Percentiles rank a stretch among this genome's conserved stretches.
phyloP scores from a whole-genome alignment of 2,113 vertebrate genomes.

The Ivindomyrus marchei region DNA sequence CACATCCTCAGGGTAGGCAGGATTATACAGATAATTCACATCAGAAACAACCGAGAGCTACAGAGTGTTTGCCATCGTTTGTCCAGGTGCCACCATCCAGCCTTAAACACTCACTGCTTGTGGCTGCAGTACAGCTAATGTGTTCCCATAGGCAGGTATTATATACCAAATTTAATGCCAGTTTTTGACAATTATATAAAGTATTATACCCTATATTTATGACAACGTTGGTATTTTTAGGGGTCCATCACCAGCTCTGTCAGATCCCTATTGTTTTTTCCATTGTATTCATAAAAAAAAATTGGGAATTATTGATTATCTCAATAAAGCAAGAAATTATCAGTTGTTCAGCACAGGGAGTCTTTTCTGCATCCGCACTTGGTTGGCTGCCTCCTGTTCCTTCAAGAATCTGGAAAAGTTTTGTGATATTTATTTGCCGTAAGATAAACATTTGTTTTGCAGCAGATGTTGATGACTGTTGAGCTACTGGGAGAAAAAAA shows the following conservation, averaged over 20 bases:
- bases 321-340: background rate
- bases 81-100: background rate
- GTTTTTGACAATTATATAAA: background rate
- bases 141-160: background rate
- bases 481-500: background rate
- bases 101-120: background rate
- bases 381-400: background rate
- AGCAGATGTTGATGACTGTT: background rate
- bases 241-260: background rate
- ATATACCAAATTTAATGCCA: background rate
- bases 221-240: background rate
- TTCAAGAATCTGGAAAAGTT: background rate
- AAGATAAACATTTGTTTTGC: background rate
- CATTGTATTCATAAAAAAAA: background rate
- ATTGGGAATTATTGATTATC: background rate
- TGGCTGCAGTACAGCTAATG: background rate
- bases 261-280: background rate
- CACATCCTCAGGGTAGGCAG: constrained; percentile 33
- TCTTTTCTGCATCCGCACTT: background rate
- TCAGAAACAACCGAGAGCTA: background rate
- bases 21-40: constrained; percentile 41
- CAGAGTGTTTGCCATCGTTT: background rate
- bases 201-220: background rate
- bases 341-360: background rate
- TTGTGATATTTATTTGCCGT: background rate